Evolutionary conservation across 2,888 invertebrate genomes (phyloP), one percentile per base, ranked within the genome.

Genomic region (Schizotus pectinicornis): DNA sequence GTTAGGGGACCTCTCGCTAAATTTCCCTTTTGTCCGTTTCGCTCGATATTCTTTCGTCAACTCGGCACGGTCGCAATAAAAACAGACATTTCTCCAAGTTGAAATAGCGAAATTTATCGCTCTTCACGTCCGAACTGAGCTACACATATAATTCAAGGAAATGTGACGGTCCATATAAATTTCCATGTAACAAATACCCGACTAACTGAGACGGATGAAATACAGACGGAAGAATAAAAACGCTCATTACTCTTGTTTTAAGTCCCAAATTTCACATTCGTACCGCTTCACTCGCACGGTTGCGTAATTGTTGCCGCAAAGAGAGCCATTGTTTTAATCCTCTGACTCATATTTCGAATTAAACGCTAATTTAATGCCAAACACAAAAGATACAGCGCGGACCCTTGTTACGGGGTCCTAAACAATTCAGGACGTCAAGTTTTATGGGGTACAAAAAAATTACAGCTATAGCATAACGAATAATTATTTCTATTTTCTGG

Each of bases 101-200:
- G 58, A 53, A 60, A 54, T 56, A 49, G 57, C 56, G 13, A 50
- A 58, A 65, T 63, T 63, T 65, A 61, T 61, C 47, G 62, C 61
- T 55, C 58, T 61, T 54, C 59, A 63, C 58, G 61, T 63, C 57
- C 61, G 53, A 61, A 49, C 59, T 57, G 59, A 61, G 59, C 58
- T 46, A 54, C 58, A 58, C 49, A 58, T 60, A 58, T 63, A 63
- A 64, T 62, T 64, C 56, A 63, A 61, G 62, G 55, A 65, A 64
- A 64, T 61, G 58, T 56, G 57, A 59, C 61, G 59, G 59, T 52
- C 57, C 58, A 62, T 55, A 64, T 66, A 60, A 61, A 64, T 60
- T 63, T 63, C 58, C 61, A 65, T 59, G 47, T 57, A 64, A 66
- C 62, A 64, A 66, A 66, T 59, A 61, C 59, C 46, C 56, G 45